Percentiles rank a stretch among this genome's conserved stretches.
phyloP scores from a whole-genome alignment of 2,113 vertebrate genomes.

The Psammodynastes pulverulentus region DNA sequence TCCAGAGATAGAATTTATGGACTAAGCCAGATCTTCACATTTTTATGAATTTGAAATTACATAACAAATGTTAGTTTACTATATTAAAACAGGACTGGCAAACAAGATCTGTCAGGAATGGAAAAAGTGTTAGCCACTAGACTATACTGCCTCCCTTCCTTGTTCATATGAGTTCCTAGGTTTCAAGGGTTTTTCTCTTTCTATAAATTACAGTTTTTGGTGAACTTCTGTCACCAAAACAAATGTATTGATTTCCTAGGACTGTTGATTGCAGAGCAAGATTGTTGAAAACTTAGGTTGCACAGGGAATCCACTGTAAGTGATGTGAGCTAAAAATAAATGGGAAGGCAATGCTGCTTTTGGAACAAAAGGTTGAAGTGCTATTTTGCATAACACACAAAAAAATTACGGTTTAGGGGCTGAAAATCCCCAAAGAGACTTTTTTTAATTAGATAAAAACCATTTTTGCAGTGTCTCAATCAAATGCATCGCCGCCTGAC shows the following conservation, averaged over 20 bases:
- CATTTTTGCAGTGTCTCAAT: neutral
- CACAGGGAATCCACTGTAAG: neutral
- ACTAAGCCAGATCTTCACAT: neutral
- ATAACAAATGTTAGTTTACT: neutral
- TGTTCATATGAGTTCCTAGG: neutral
- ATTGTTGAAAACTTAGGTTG: neutral
- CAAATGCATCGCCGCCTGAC: neutral
- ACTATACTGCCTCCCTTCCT: neutral
- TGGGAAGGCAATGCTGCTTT: neutral
- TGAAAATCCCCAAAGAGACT: neutral
- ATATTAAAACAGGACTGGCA: neutral
- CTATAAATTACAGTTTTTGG: neutral
- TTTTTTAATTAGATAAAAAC: neutral
- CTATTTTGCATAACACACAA: neutral
- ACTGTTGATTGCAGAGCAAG: neutral
- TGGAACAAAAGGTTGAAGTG: neutral
- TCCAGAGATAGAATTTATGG: neutral
- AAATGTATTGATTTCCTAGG: neutral
- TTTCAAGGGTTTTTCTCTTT: neutral
- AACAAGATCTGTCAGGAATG: neutral
- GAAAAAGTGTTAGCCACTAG: neutral
- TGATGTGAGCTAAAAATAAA: neutral
- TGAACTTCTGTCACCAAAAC: neutral
- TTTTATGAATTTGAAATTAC: neutral
- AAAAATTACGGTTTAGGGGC: neutral